Percentiles rank a stretch among this genome's conserved stretches.
These are phyloP conservation scores for Mimas tiliae DNA, from an alignment of 2,888 invertebrate species.

Conservation along the genomic window DNA sequence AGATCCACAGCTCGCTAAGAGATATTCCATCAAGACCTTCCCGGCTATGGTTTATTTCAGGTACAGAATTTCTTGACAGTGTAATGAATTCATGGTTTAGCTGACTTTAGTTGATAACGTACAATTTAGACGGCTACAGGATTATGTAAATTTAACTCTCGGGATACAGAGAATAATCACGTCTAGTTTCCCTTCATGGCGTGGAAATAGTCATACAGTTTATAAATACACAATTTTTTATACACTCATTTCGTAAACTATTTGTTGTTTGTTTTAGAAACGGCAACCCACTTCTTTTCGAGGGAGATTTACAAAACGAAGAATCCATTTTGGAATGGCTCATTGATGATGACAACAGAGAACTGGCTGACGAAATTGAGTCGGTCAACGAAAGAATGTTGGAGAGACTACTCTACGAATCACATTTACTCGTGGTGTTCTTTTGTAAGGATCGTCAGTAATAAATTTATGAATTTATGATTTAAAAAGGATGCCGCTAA, in stretches of 20 bases:
- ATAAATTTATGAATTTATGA: background rate
- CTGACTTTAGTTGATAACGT: background rate
- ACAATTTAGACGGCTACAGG: too few relatives aligned
- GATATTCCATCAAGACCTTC: constrained; percentile 97
- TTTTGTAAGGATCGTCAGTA: constrained; percentile 88
- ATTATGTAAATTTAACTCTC: too few relatives aligned
- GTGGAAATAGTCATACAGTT: too few relatives aligned
- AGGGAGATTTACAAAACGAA: constrained; percentile 96
- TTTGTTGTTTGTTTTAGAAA: constrained; percentile 81
- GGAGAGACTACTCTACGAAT: constrained; percentile 92
- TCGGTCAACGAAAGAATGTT: constrained; percentile 96
- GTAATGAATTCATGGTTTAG: background rate
- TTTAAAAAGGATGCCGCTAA: background rate
- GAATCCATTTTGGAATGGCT: constrained; percentile 96
- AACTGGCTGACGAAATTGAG: constrained; percentile 97
- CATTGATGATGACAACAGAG: constrained; percentile 96
- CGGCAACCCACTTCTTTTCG: constrained; percentile 94
- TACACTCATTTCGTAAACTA: background rate
- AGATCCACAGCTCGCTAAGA: constrained; percentile 95
- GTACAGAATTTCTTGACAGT: constrained; percentile 63
- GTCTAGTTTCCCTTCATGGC: too few relatives aligned
- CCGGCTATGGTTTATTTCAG: constrained; percentile 96
- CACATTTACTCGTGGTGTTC: constrained; percentile 94
- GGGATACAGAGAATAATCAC: too few relatives aligned
- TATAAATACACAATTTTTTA: background rate